phyloP scores from a whole-genome alignment of 2,113 vertebrate genomes.

The Eurystomus gularis region DNA sequence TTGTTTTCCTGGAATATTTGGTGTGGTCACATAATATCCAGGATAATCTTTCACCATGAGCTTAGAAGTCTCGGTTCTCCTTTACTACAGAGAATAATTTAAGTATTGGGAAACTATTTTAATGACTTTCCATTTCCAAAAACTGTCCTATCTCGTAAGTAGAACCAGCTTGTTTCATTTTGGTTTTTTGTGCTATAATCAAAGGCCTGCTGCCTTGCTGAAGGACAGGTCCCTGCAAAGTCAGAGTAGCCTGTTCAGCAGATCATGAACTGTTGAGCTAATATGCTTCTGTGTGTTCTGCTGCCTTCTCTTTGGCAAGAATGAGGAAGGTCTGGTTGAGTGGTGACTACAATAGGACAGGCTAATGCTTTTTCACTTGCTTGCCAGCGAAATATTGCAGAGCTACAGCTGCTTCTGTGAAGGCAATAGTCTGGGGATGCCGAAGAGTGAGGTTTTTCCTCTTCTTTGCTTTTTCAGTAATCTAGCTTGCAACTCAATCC shows the following conservation, averaged over 20 bases:
- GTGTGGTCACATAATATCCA: not conserved
- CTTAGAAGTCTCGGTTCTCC: not conserved
- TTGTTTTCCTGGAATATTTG: not conserved
- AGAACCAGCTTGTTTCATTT: not conserved
- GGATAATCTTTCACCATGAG: not conserved
- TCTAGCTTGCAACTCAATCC: not conserved
- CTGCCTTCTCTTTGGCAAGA: not conserved
- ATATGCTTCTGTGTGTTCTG: not conserved
- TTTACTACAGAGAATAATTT: not conserved
- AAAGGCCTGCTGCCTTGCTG: not conserved
- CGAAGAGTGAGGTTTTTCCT: not conserved
- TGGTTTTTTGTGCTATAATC: not conserved
- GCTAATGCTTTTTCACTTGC: not conserved
- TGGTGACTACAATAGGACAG: not conserved
- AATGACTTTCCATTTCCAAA: not conserved
- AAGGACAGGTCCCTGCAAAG: not conserved
- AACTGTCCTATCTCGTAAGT: not conserved
- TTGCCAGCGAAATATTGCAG: not conserved
- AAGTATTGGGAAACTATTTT: not conserved
- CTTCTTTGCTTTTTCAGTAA: not conserved
- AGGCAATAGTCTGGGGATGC: not conserved
- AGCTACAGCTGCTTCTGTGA: not conserved
- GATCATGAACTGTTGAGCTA: not conserved
- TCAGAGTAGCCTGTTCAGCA: not conserved
- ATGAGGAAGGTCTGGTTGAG: not conserved